A percentile compares a stretch with the other conserved stretches of the same genome.
Conservation (phyloP, 2,113 vertebrate species). For the Macrotus californicus region DNA sequence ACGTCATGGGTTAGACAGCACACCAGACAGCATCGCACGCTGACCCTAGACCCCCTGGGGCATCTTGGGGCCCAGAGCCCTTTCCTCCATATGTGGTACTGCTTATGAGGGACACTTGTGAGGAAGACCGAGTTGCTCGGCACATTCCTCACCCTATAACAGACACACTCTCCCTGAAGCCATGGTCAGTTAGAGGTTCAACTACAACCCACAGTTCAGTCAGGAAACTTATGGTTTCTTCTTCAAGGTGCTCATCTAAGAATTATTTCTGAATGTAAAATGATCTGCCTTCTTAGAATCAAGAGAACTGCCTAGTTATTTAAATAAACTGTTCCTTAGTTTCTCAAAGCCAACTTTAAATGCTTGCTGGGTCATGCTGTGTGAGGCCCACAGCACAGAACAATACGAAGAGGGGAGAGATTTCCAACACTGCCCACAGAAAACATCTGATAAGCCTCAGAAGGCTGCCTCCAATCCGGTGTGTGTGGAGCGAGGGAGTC, state of each 20-base stretch:
- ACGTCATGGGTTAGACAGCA: background rate
- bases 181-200: background rate
- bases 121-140: background rate
- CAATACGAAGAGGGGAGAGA: background rate
- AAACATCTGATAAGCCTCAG: background rate
- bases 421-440: background rate
- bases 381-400: background rate
- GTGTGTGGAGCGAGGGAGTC: accelerated
- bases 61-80: background rate
- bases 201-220: background rate
- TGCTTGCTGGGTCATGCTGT: background rate
- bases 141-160: background rate
- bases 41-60: background rate
- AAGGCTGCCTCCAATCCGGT: background rate
- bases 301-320: background rate
- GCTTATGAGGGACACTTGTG: background rate
- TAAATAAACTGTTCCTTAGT: background rate
- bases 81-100: background rate
- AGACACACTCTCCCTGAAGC: background rate
- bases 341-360: background rate
- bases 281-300: background rate
- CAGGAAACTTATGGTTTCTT: background rate
- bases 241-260: background rate
- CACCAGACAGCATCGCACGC: background rate
- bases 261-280: background rate